Evolutionary conservation across 2,113 vertebrate species (phyloP), one percentile per base, ranked within the genome.

Genomic region (Hippocampus abdominalis): DNA sequence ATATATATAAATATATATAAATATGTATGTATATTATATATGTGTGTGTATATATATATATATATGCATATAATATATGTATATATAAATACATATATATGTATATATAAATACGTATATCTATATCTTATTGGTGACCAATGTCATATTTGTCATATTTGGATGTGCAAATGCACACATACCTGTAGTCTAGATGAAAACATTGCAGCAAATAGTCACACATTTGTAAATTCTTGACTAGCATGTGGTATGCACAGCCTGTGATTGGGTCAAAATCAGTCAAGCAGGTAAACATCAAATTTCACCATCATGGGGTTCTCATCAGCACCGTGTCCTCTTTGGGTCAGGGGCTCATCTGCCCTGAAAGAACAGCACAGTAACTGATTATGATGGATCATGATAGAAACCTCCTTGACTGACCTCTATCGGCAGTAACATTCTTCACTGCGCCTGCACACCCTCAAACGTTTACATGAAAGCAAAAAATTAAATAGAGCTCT

Each of bases 361-460:
- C 80, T 74, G 54, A 76, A 83, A 75, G 73, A 85, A 42, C 75
- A 61, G 72, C 81, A 66, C 64, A 74, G 71, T 74, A 29, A 71
- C 64, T 77, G 83, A 85, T 87, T 79, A 78, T 84, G 82, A 88
- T 80, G 83, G 85, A 86, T 87, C 80, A 83, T 86, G 77, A 86
- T 81, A 71, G 78, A 75, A 80, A 81, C 69, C 77, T 80, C 86
- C 85, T 84, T 88, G 69, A 79, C 76, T 86, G 84, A 86, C 87
- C 85, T 86, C 82, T 73, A 69, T 68, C 78, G 70, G 49, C 64
- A 65, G 36, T 62, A 56, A 73, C 29, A 75, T 44, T 79, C 62
- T 51, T 77, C 29, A 73, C 57, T 66, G 42, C 49, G 70, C 56
- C 59, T 48, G 8, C 66, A 59, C 73, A n/a, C 23, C 67, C 32